Conservation (phyloP, 2,888 invertebrate species). For the Thumatha senex region DNA sequence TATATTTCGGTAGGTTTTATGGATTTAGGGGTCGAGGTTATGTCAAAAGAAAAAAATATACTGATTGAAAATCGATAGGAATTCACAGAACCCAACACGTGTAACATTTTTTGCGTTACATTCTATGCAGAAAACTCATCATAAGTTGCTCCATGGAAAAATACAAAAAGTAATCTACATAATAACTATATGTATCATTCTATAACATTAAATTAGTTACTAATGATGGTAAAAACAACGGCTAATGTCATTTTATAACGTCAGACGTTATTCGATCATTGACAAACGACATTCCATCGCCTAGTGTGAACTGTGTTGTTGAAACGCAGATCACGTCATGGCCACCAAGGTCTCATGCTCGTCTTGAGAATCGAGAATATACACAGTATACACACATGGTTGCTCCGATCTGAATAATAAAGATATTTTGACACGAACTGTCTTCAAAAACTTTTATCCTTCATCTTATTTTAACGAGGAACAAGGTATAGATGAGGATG, state of each 20-base stretch:
- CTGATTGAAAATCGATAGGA: too few relatives aligned
- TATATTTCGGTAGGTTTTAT: too few relatives aligned
- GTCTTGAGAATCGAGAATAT: slow-evolving; percentile 54
- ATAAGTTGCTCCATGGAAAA: too few relatives aligned
- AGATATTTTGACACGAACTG: slow-evolving; percentile 33
- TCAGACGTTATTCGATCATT: slow-evolving; percentile 77
- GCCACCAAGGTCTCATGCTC: slow-evolving; percentile 69
- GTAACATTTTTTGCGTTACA: too few relatives aligned
- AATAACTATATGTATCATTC: background rate
- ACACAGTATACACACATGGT: slow-evolving; percentile 40
- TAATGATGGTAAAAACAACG: slow-evolving; percentile 52
- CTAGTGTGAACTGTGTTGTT: slow-evolving; percentile 72
- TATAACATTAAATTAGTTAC: background rate
- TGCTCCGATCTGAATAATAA: slow-evolving; percentile 49
- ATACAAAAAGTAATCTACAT: too few relatives aligned
- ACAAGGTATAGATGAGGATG: too few relatives aligned
- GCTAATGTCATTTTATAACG: slow-evolving; percentile 70
- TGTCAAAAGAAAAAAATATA: too few relatives aligned
- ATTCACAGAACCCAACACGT: too few relatives aligned
- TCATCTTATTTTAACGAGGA: slow-evolving; percentile 7
- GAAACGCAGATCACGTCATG: slow-evolving; percentile 71
- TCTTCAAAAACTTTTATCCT: slow-evolving; percentile 31
- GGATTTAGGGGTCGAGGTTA: too few relatives aligned
- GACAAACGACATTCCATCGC: slow-evolving; percentile 81
- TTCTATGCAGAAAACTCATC: too few relatives aligned